Evolutionary conservation across 2,113 vertebrate genomes (phyloP).

Genomic region (Leptosomus discolor): DNA sequence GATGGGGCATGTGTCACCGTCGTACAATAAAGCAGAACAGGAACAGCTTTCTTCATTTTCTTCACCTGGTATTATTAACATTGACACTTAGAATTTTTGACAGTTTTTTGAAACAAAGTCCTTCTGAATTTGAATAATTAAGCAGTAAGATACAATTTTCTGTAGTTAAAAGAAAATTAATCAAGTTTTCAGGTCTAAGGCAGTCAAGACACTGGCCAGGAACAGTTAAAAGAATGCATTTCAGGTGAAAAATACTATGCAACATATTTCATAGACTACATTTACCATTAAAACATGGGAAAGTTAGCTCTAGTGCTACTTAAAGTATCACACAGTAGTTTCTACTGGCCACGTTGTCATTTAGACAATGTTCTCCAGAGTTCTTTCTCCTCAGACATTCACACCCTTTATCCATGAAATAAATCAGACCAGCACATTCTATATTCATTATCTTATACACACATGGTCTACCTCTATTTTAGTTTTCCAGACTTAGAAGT

Average conservation of each 20-base stretch:
- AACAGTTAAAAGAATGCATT: background rate
- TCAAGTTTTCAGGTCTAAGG: background rate
- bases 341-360: background rate
- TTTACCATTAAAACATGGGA: background rate
- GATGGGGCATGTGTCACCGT: constrained; percentile 86
- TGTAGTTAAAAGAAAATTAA: background rate
- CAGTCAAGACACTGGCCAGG: background rate
- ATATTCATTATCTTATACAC: background rate
- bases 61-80: constrained; percentile 72
- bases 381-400: background rate
- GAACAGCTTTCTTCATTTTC: constrained; percentile 71
- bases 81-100: background rate
- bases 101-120: background rate
- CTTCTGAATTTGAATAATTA: background rate
- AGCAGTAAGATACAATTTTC: background rate
- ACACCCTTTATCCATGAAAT: background rate
- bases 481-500: background rate
- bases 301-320: background rate
- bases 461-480: background rate
- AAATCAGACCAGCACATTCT: background rate
- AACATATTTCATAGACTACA: background rate
- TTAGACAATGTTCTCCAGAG: background rate
- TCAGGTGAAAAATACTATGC: background rate
- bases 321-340: background rate
- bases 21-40: constrained; percentile 49